phyloP scores from a whole-genome alignment of 30 jellyfish, hydroid and myxozoan genomes.

The Phacellophora camtschatica region DNA sequence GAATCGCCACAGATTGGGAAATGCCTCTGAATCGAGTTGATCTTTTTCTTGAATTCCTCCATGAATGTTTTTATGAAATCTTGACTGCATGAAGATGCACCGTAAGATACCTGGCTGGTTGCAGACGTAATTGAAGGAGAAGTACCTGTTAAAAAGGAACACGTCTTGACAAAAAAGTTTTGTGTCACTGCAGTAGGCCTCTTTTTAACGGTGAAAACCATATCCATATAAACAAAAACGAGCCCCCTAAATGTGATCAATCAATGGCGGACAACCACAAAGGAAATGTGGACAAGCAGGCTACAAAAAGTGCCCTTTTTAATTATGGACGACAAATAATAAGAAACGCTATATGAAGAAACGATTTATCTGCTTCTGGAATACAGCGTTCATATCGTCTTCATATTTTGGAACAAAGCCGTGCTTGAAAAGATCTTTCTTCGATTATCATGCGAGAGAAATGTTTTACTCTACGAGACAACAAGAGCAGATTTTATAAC shows the following conservation, averaged over 20 bases:
- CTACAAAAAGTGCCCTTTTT: neutral
- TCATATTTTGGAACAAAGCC: neutral
- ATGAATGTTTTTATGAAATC: slow-evolving; percentile 51
- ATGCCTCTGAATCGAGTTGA: slow-evolving; percentile 19
- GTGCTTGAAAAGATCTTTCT: neutral
- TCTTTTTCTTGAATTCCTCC: slow-evolving; percentile 23
- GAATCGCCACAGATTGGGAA: slow-evolving; percentile 82
- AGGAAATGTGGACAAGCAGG: neutral
- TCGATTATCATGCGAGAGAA: too few relatives aligned
- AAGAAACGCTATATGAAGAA: neutral
- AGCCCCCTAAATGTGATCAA: too few relatives aligned
- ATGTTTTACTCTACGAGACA: too few relatives aligned
- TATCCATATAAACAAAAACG: neutral
- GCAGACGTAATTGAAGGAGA: slow-evolving; percentile 25
- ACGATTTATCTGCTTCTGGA: neutral
- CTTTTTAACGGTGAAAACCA: neutral
- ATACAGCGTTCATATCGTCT: neutral
- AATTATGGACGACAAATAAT: neutral
- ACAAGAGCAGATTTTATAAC: too few relatives aligned
- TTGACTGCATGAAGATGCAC: slow-evolving; percentile 54
- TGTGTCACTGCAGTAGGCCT: too few relatives aligned
- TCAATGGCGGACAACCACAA: too few relatives aligned
- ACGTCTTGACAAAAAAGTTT: too few relatives aligned
- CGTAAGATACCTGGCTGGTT: slow-evolving; percentile 47
- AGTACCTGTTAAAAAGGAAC: slow-evolving; percentile 11